Conservation (phyloP, 2,888 invertebrate species). For the Protonemura montana region DNA sequence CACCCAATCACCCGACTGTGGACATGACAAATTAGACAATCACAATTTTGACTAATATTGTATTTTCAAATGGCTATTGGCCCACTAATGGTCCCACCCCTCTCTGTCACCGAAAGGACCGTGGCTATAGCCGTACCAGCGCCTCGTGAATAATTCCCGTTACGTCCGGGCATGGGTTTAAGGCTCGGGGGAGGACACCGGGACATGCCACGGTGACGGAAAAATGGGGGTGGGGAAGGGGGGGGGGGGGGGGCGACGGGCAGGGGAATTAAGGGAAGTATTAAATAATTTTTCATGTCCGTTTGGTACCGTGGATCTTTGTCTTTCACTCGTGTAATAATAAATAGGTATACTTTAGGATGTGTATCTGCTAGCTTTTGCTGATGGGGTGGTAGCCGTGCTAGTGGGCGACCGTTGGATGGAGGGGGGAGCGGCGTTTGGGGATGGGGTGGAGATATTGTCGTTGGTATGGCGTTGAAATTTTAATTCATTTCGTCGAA, state of each 20-base stretch:
- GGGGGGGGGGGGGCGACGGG: slow-evolving; percentile 37
- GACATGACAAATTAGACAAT: too few relatives aligned
- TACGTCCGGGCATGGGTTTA: slow-evolving; percentile 31
- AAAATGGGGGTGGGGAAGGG: slow-evolving; percentile 30
- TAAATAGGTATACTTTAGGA: slow-evolving; percentile 42
- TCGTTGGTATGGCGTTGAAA: slow-evolving; percentile 49
- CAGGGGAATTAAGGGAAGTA: slow-evolving; percentile 50
- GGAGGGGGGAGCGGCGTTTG: background rate
- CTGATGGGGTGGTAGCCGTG: slow-evolving; percentile 38
- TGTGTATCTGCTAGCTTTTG: slow-evolving; percentile 39
- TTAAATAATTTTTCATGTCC: slow-evolving; percentile 52
- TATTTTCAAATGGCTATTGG: background rate
- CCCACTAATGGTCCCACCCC: background rate
- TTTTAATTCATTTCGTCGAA: slow-evolving; percentile 49
- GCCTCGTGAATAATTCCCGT: slow-evolving; percentile 36
- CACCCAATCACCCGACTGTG: too few relatives aligned
- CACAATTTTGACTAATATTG: too few relatives aligned
- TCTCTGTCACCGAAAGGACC: background rate
- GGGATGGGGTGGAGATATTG: slow-evolving; percentile 45
- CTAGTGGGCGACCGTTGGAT: slow-evolving; percentile 12
- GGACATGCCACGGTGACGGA: background rate
- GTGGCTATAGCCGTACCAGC: background rate
- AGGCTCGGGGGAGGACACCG: slow-evolving; percentile 16
- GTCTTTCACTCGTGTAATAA: slow-evolving; percentile 41
- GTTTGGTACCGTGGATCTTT: slow-evolving; percentile 46